A percentile compares a stretch with the other conserved stretches of the same genome.
These are phyloP conservation scores for Muscicapa adusta DNA, from an alignment of 2,113 vertebrate genomes.

Conservation along the genomic window DNA sequence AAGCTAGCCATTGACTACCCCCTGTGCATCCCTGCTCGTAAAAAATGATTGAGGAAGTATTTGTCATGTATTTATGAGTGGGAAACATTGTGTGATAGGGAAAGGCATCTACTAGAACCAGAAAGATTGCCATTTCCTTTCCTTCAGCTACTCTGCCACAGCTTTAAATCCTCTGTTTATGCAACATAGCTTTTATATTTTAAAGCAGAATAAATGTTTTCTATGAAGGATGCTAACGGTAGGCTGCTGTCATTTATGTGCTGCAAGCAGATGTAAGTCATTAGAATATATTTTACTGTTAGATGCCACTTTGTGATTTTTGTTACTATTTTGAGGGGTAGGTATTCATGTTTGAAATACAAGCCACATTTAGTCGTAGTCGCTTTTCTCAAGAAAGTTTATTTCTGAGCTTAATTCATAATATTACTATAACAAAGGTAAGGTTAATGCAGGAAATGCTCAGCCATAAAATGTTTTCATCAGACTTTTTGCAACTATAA, in stretches of 20 bases:
- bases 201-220: conserved; percentile 68
- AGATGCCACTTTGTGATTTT: conserved; percentile 59
- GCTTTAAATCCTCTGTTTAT: conserved; percentile 77
- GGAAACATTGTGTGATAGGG: conserved; percentile 92
- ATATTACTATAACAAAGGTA: conserved; percentile 19
- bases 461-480: conserved; percentile 35
- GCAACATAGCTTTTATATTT: conserved; percentile 73
- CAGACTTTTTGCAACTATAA: neutral
- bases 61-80: conserved; percentile 99
- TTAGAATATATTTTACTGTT: conserved; percentile 69
- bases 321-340: neutral
- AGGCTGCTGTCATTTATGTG: conserved; percentile 58
- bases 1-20: conserved; percentile 91
- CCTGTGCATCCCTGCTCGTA: conserved; percentile 97
- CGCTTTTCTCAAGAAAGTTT: conserved; percentile 33
- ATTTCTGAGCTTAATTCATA: conserved; percentile 45
- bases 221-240: conserved; percentile 68
- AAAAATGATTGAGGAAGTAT: conserved; percentile 99
- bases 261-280: conserved; percentile 65
- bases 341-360: conserved; percentile 46
- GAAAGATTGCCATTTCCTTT: conserved; percentile 80
- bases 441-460: conserved; percentile 23
- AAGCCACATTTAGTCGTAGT: conserved; percentile 35
- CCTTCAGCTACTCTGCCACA: conserved; percentile 69
- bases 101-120: conserved; percentile 89